A percentile compares a stretch with the other conserved stretches of the same genome.
These are phyloP conservation scores for Agriopis leucophaearia DNA, from an alignment of 2,888 invertebrate genomes.

Conservation along the genomic window DNA sequence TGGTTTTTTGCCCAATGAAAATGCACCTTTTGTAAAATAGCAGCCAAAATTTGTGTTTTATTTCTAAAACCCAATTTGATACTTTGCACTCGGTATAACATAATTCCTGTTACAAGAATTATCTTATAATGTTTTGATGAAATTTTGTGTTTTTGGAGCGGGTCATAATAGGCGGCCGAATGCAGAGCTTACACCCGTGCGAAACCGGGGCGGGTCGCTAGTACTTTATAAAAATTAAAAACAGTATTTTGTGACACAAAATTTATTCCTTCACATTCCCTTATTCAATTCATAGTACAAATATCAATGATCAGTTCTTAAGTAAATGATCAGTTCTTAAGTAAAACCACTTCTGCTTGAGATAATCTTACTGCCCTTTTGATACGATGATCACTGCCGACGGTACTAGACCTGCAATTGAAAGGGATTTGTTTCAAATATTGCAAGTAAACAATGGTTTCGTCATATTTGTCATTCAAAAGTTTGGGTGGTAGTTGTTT, in stretches of 20 bases:
- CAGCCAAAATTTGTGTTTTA: no score
- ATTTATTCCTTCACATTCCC: slow-evolving; percentile 26
- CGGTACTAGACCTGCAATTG: slow-evolving; percentile 91
- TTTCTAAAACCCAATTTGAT: no score
- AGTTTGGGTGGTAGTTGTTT: no score
- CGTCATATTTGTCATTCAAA: not conserved
- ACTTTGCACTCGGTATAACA: no score
- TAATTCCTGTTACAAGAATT: no score
- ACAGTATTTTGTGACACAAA: slow-evolving; percentile 27
- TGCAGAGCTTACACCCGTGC: no score
- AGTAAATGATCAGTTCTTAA: slow-evolving; percentile 21
- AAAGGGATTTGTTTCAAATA: not conserved
- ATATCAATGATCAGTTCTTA: slow-evolving; percentile 23
- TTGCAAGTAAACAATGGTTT: not conserved
- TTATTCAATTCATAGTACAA: slow-evolving; percentile 18
- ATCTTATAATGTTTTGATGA: no score
- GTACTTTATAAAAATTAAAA: slow-evolving; percentile 16
- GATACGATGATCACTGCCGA: slow-evolving; percentile 94
- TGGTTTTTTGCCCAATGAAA: not conserved
- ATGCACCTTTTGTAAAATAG: not conserved
- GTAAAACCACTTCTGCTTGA: slow-evolving; percentile 1
- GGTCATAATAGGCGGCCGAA: no score
- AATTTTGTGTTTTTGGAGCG: no score
- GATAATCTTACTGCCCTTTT: slow-evolving; percentile 69
- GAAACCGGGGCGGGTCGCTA: no score